Base-by-base conservation (phyloP, 2,797 vertebrate species). In the Mus caroli region DNA sequence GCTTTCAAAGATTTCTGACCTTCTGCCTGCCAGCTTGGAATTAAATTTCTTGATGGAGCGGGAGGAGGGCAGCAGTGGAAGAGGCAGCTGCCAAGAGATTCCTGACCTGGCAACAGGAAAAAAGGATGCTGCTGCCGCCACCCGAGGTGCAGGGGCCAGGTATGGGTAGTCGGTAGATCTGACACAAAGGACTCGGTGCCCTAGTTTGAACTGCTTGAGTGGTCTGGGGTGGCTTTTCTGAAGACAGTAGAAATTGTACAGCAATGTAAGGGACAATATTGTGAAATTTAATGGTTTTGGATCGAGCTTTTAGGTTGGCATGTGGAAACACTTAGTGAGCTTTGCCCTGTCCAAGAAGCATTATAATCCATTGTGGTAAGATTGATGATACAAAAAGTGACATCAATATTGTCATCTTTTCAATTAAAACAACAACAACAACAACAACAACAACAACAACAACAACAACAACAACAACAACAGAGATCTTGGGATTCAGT, bases 1-100 rank as follows among this genome's bases (percentile, higher is more conserved):
- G 37, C 43, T 95, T 93, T 89, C 96, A 94, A 87, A 96, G 90
- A 95, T 92, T 95, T 97, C 93, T 97, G 96, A 97, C 96, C 96
- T 96, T 90, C 90, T 96, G 90, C 69, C 88, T 95, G 93, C 88
- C 90, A 64, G 64, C 64, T 82, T 80, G 88, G 94, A 96, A 73
- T 96, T 92, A 87, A 52, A 95, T 96, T 97, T 95, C 96, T 82
- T 94, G 90, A 92, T 80, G 83, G 62, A 89, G 62, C 26, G 10
- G 78, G 28, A 95, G 87, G 78, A 85, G 28, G 60, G 37, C 79
- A 95, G 50, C 26, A 71, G 96, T 91, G 87, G 82, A 60, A 46
- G 92, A 95, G 79, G 67, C 92, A 97, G 95, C 80, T 93, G 96
- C 92, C 96, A 94, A 62, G 93, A 93, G 90, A 95, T 97, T 92